Evolutionary conservation across 2,797 vertebrate species (phyloP).

Genomic region (Anas acuta): DNA sequence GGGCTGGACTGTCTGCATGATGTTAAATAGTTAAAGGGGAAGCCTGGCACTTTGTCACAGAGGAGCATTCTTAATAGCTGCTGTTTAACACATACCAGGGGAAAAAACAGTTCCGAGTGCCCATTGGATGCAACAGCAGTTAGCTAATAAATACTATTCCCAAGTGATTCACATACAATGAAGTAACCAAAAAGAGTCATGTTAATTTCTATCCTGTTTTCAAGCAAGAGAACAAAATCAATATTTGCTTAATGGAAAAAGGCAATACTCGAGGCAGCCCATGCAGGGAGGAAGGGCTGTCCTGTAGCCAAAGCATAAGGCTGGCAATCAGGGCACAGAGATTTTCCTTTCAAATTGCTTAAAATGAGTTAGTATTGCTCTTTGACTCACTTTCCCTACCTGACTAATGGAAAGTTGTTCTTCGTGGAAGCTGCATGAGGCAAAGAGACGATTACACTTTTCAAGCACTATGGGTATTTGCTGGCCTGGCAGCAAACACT

Average conservation of each 20-base stretch:
- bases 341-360: not conserved
- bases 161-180: conserved; percentile 42
- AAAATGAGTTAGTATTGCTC: not conserved
- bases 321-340: not conserved
- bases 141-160: conserved; percentile 55
- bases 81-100: conserved; percentile 2
- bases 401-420: not conserved
- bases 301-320: not conserved
- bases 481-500: not conserved
- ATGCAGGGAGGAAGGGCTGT: conserved; percentile 19
- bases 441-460: not conserved
- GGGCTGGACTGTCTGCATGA: not conserved
- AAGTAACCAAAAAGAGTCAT: conserved; percentile 41
- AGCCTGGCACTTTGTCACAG: conserved; percentile 7
- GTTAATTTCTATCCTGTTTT: conserved; percentile 63
- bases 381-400: conserved; percentile 4
- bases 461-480: not conserved
- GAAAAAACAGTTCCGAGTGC: not conserved
- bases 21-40: conserved; percentile 41
- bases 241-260: conserved; percentile 75
- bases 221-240: conserved; percentile 61
- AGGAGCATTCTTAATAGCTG: conserved; percentile 16
- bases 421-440: not conserved
- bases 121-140: conserved; percentile 19
- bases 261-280: conserved; percentile 29